phyloP scores from a whole-genome alignment of 2,888 invertebrate species.

The Drosophila birchii region DNA sequence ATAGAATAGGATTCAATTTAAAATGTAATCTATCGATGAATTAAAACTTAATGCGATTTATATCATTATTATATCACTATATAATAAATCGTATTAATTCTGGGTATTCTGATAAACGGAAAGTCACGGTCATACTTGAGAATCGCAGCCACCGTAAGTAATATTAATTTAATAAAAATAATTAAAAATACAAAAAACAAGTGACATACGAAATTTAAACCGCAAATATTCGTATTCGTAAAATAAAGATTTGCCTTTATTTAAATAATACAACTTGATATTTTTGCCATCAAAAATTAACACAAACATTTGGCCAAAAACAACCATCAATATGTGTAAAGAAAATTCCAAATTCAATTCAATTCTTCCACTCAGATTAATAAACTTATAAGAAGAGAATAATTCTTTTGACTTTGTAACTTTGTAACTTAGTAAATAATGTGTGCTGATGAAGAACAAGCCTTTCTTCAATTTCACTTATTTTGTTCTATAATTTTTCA shows the following conservation, averaged over 20 bases:
- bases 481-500: background rate
- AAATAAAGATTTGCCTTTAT: background rate
- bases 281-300: background rate
- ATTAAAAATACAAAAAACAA: background rate
- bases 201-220: background rate
- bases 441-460: background rate
- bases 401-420: background rate
- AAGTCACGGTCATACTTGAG: background rate
- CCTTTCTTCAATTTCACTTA: background rate
- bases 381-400: background rate
- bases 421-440: too few relatives aligned
- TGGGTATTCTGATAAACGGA: background rate
- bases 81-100: background rate
- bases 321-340: background rate
- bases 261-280: accelerated
- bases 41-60: background rate
- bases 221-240: background rate
- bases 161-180: background rate
- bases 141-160: background rate
- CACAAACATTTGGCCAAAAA: background rate
- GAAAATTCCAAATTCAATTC: background rate
- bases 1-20: background rate
- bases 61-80: background rate
- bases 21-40: background rate
- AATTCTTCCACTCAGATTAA: background rate